phyloP scores from a whole-genome alignment of 2,113 vertebrate species.

The Antechinus flavipes region DNA sequence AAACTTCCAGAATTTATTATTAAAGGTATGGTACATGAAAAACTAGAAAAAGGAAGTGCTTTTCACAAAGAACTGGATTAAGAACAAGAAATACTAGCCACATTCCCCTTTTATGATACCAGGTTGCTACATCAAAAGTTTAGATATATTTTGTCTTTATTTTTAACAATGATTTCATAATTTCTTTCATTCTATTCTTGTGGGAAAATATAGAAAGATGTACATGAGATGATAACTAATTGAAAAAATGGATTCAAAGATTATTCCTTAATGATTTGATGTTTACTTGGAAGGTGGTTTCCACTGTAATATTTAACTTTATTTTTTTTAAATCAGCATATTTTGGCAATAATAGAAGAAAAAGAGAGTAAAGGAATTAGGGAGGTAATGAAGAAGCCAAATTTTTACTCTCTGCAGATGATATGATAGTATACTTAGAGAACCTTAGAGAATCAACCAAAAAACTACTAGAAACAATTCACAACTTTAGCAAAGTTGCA shows the following conservation, averaged over 20 bases:
- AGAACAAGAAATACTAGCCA: neutral
- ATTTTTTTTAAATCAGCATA: neutral
- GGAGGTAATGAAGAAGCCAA: too few species aligned
- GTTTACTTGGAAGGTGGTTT: neutral
- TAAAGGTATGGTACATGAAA: too few species aligned
- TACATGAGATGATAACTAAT: neutral
- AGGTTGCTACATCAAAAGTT: neutral
- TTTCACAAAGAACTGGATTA: neutral
- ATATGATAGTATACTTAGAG: too few species aligned
- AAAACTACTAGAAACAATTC: too few species aligned
- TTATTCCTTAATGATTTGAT: neutral
- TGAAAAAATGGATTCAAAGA: neutral
- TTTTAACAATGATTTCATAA: neutral
- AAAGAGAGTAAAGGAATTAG: too few species aligned
- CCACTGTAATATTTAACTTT: neutral
- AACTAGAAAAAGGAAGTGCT: too few species aligned
- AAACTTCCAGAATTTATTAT: too few species aligned
- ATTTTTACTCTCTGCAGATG: too few species aligned
- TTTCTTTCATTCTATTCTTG: neutral
- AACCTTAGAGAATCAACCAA: too few species aligned
- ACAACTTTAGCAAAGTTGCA: too few species aligned
- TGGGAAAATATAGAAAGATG: neutral
- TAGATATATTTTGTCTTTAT: neutral
- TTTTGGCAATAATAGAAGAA: too few species aligned
- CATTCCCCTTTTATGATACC: neutral